Percentiles rank a stretch among this genome's conserved stretches.
Evolutionary conservation across 2,113 vertebrate species (phyloP).

Genomic region (Siphamia tubifer): DNA sequence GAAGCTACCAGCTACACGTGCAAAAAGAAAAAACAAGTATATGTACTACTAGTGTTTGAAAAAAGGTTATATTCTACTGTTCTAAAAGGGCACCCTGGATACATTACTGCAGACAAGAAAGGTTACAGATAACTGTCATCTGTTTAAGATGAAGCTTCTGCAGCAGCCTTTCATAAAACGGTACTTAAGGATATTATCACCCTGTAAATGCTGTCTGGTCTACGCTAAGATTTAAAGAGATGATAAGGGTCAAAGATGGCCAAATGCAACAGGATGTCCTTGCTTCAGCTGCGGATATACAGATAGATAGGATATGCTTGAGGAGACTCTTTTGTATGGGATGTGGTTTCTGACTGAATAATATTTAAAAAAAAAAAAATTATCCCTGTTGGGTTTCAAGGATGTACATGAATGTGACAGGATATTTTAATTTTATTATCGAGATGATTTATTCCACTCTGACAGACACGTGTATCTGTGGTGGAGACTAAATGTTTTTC

Average conservation of each 20-base stretch:
- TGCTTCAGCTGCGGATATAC: background rate
- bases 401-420: background rate
- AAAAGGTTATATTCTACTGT: background rate
- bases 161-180: background rate
- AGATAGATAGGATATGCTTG: background rate
- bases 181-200: conserved; percentile 38
- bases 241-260: background rate
- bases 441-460: background rate
- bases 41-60: too few species aligned
- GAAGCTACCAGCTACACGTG: too few species aligned
- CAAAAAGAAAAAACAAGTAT: too few species aligned
- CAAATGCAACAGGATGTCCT: conserved; percentile 8
- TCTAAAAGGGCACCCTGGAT: background rate
- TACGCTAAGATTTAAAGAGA: background rate
- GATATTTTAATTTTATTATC: background rate
- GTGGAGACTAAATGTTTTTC: background rate
- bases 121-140: background rate
- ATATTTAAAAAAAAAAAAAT: background rate
- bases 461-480: background rate
- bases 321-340: background rate
- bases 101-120: background rate
- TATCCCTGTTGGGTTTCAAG: background rate
- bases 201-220: conserved; percentile 29
- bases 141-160: background rate
- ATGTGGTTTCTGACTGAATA: background rate